Percentiles rank a stretch among this genome's conserved stretches.
Conservation (phyloP, 37 sponge, comb jelly and placozoan species). For the Petrosia ficiformis region DNA sequence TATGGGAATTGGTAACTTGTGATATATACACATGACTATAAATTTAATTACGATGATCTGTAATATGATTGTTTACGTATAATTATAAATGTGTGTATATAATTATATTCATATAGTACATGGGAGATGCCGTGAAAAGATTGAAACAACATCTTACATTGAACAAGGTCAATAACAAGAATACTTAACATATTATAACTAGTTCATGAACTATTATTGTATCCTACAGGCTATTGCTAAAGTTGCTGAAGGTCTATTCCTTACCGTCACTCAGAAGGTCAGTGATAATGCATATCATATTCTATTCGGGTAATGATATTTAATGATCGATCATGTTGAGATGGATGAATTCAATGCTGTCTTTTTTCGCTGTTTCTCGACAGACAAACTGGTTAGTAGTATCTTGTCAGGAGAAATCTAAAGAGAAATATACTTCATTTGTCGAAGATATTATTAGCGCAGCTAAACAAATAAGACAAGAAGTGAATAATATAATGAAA, state of each 20-base stretch:
- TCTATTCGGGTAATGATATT: neutral
- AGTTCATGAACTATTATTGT: neutral
- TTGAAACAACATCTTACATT: conserved; percentile 33
- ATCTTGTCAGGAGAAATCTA: conserved; percentile 37
- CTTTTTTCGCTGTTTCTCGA: conserved; percentile 21
- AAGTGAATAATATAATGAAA: conserved; percentile 16
- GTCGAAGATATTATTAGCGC: conserved; percentile 57
- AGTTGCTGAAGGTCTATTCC: conserved; percentile 56
- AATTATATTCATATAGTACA: neutral
- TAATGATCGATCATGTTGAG: too few relatives aligned
- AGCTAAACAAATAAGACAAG: conserved; percentile 62
- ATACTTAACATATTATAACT: neutral
- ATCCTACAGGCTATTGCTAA: conserved; percentile 55
- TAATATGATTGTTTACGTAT: too few relatives aligned
- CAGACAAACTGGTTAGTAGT: too few relatives aligned
- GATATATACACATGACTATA: too few relatives aligned
- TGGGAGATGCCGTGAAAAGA: conserved; percentile 51
- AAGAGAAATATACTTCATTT: conserved; percentile 44
- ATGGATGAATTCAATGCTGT: too few relatives aligned
- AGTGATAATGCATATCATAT: too few relatives aligned
- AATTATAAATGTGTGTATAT: neutral
- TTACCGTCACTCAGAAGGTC: conserved; percentile 69
- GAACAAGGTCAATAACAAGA: conserved; percentile 46
- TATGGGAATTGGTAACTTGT: neutral
- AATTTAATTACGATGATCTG: too few relatives aligned